Conservation (phyloP, 2,888 invertebrate species). For the Pollenia angustigena region DNA sequence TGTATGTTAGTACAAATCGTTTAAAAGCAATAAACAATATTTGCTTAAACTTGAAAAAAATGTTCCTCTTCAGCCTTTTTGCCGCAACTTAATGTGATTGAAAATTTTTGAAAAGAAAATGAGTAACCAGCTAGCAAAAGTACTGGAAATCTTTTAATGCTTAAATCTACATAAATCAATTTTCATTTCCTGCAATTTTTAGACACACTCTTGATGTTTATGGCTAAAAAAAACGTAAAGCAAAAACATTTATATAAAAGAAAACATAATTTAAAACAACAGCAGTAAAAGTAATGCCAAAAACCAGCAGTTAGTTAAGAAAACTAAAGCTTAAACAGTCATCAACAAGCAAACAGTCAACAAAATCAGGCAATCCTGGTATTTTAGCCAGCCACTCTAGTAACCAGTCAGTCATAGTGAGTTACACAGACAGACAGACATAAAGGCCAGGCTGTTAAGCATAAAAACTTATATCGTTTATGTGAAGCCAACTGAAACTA, state of each 20-base stretch:
- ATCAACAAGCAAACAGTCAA: constrained; percentile 31
- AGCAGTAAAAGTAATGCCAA: constrained; percentile 19
- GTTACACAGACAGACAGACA: constrained; percentile 49
- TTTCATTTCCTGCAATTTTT: constrained; percentile 71
- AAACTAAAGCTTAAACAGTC: constrained; percentile 33
- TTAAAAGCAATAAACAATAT: constrained; percentile 6
- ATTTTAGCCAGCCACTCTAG: constrained; percentile 14
- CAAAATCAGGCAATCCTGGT: constrained; percentile 24
- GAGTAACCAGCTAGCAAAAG: constrained; percentile 29
- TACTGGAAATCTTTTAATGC: constrained; percentile 47
- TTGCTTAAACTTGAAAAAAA: not conserved
- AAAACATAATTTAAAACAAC: constrained; percentile 13
- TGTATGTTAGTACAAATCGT: not conserved
- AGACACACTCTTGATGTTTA: constrained; percentile 63
- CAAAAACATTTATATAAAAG: not conserved
- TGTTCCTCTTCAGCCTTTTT: not conserved
- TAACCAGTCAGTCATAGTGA: constrained; percentile 42
- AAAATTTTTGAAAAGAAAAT: constrained; percentile 61
- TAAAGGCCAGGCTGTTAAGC: constrained; percentile 22
- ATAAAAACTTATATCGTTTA: not conserved
- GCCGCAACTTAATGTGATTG: constrained; percentile 45
- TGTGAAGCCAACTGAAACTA: constrained; percentile 28
- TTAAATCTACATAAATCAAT: constrained; percentile 71
- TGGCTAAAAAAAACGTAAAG: not conserved
- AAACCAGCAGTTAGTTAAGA: constrained; percentile 47